Base-by-base conservation (phyloP, 2,888 invertebrate genomes). In the Tachystola acroxantha region DNA sequence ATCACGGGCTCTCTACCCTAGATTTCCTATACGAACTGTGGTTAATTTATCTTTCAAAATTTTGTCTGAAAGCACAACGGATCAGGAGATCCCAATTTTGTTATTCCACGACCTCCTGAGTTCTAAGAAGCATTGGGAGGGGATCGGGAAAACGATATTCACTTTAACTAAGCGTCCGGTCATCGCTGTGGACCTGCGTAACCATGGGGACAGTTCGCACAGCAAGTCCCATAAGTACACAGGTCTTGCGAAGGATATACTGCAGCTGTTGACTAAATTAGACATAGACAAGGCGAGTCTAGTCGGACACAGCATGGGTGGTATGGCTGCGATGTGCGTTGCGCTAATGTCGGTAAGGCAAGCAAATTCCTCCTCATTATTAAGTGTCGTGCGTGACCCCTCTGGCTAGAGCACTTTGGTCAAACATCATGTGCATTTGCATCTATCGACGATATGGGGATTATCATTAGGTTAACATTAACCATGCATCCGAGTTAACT, bases 181-280 rank as follows among this genome's bases (percentile, higher is more conserved):
- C 0, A 89, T 95, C 28, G 88, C 93, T 0, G 89, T 97, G n/a
- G 98, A 99, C 82, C 91, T 94, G 4, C 89, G 98, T 64, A 98
- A 99, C 79, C 99, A 99, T 76, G 99, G 98, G 0, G 93, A 94
- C 36, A 97, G 97, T 60, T 95, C 95, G 0, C 96, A 96, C 59
- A 75, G 88, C 0, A 54, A 74, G 1, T 88, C 91, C 0, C 94
- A 96, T 76, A 89, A 88, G 13, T 97, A 96, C 63, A 73, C 87
- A 7, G 89, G 91, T 26, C 90, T 97, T 89, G 91, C 93, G 0
- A 87, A 84, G 36, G 98, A 98, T 75, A 62, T 97, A 3, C 67
- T 89, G 7, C 62, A 84, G 3, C 79, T 96, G 27, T 73, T 93
- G 50, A 74, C 89, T 30, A 89, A 90, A 43, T 69, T 91, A 26